Conservation (phyloP, 2,797 vertebrate genomes). For the Esox lucius region DNA sequence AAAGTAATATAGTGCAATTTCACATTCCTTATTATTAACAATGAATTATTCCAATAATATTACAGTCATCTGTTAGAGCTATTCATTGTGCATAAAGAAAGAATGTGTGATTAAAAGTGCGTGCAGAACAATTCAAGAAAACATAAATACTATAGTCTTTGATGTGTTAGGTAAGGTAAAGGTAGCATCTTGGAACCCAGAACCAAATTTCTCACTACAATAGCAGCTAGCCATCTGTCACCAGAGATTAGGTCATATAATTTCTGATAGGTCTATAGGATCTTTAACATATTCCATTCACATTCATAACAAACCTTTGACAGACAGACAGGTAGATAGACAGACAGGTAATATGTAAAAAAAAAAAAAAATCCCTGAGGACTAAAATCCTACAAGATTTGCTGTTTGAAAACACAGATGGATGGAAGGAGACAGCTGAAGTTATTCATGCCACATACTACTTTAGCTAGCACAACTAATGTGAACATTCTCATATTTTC, state of each 20-base stretch:
- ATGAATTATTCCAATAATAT: conserved; percentile 44
- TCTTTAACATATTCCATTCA: conserved; percentile 22
- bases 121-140: conserved; percentile 43
- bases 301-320: conserved; percentile 28
- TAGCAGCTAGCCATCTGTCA: conserved; percentile 13
- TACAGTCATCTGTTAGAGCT: conserved; percentile 48
- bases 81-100: conserved; percentile 58
- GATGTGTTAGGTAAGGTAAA: conserved; percentile 4
- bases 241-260: not conserved
- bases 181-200: not conserved
- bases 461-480: conserved; percentile 44
- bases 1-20: conserved; percentile 71
- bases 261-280: not conserved
- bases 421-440: not conserved
- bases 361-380: conserved; percentile 71
- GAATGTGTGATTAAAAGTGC: conserved; percentile 60
- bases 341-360: conserved; percentile 26
- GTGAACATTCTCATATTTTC: conserved; percentile 41
- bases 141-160: conserved; percentile 11
- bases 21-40: conserved; percentile 68
- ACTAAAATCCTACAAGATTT: conserved; percentile 61
- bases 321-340: not conserved
- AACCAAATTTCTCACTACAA: conserved; percentile 11
- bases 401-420: conserved; percentile 31
- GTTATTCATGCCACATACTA: conserved; percentile 22